Conservation (phyloP, 2,888 invertebrate genomes). For the Drosophila recens region DNA sequence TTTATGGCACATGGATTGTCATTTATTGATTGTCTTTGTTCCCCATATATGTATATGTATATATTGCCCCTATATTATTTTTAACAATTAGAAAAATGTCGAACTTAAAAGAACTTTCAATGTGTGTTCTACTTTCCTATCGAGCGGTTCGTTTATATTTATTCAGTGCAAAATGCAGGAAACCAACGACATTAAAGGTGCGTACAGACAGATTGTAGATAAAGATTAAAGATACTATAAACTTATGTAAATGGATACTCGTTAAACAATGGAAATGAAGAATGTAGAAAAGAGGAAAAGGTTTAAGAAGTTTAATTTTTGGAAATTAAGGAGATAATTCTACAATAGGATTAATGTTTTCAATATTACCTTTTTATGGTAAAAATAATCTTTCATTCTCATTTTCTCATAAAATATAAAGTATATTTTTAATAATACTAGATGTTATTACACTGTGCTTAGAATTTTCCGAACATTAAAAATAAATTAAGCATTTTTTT, state of each 20-base stretch:
- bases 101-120: conserved; percentile 48
- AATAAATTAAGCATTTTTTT: no score
- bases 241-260: neutral
- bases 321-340: no score
- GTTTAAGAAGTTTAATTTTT: no score
- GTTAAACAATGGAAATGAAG: neutral
- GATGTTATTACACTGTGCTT: no score
- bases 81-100: conserved; percentile 28
- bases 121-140: conserved; percentile 36
- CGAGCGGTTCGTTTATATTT: conserved; percentile 44
- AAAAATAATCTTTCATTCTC: no score
- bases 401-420: no score
- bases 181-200: conserved; percentile 47
- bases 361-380: no score
- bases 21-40: conserved; percentile 77
- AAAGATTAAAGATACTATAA: conserved; percentile 3
- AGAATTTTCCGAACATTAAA: no score
- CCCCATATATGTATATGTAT: neutral
- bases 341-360: no score
- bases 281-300: neutral
- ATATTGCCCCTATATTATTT: conserved; percentile 33
- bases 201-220: conserved; percentile 12
- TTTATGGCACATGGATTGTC: conserved; percentile 64
- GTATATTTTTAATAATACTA: no score
- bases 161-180: conserved; percentile 47